A percentile compares a stretch with the other conserved stretches of the same genome.
These are phyloP conservation scores for Porites lutea DNA, from an alignment of 64 coral and sea anemone genomes.

Conservation along the genomic window DNA sequence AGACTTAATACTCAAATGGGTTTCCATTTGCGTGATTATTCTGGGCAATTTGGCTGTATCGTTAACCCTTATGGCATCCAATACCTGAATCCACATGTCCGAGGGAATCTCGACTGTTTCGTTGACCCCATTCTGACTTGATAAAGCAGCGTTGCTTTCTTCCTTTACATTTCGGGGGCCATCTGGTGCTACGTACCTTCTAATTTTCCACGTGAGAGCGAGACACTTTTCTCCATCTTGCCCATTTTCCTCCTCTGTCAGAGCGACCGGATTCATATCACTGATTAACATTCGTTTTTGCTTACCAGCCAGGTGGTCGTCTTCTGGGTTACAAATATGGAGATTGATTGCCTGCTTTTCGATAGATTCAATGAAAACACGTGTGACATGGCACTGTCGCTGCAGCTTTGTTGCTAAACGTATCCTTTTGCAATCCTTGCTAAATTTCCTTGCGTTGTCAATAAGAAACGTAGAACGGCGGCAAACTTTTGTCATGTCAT, in stretches of 20 bases:
- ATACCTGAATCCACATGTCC: slow-evolving; percentile 12
- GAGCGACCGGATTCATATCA: slow-evolving; percentile 44
- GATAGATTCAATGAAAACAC: slow-evolving; percentile 55
- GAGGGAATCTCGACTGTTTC: slow-evolving; percentile 1
- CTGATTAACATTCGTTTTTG: slow-evolving; percentile 49
- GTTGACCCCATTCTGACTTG: too few relatives aligned
- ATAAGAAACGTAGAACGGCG: slow-evolving; percentile 70
- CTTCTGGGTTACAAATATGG: slow-evolving; percentile 45
- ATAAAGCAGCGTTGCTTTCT: too few relatives aligned
- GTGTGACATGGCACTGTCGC: slow-evolving; percentile 27
- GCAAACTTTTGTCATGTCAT: slow-evolving; percentile 75
- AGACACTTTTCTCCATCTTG: neutral
- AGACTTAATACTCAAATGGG: neutral
- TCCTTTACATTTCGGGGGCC: neutral
- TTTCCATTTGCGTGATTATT: neutral
- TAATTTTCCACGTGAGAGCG: slow-evolving; percentile 23
- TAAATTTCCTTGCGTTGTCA: slow-evolving; percentile 72
- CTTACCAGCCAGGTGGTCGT: slow-evolving; percentile 55
- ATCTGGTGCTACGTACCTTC: slow-evolving; percentile 42
- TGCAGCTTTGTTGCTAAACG: slow-evolving; percentile 63
- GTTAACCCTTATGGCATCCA: neutral
- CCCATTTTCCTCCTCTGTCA: neutral
- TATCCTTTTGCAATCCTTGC: slow-evolving; percentile 74
- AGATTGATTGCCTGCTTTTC: slow-evolving; percentile 55
- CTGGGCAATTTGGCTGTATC: neutral